Evolutionary conservation across 2,797 vertebrate species (phyloP).

Genomic region (Acanthopagrus latus): DNA sequence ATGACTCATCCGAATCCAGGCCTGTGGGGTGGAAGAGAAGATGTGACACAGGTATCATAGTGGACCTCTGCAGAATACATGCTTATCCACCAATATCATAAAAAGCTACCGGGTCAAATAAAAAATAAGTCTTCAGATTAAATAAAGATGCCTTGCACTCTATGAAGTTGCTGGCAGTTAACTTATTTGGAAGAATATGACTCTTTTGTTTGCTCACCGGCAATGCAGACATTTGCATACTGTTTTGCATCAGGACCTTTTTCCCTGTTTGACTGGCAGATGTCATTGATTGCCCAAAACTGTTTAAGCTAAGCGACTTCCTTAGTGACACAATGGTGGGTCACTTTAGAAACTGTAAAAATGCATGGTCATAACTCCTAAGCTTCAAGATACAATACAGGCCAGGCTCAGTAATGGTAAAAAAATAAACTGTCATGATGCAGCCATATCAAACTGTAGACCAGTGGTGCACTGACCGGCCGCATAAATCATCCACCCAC

Average conservation of each 20-base stretch:
- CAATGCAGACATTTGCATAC: slow-evolving; percentile 6
- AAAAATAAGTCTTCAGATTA: background rate
- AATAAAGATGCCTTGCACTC: background rate
- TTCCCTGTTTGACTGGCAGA: slow-evolving; percentile 38
- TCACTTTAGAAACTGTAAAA: background rate
- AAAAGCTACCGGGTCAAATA: background rate
- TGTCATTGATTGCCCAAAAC: slow-evolving; percentile 33
- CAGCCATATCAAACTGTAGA: too few species aligned
- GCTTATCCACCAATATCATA: background rate
- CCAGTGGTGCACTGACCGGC: too few species aligned
- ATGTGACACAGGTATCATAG: background rate
- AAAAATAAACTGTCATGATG: too few species aligned
- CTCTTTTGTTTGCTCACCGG: background rate
- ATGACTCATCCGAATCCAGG: slow-evolving; percentile 97
- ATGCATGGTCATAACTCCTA: background rate
- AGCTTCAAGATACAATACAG: too few species aligned
- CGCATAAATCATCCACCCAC: too few species aligned
- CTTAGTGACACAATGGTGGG: background rate
- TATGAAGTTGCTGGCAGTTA: background rate
- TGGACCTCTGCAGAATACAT: background rate
- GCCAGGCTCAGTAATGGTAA: too few species aligned
- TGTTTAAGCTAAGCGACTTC: slow-evolving; percentile 16
- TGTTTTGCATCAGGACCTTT: slow-evolving; percentile 39
- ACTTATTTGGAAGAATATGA: slow-evolving; percentile 4
- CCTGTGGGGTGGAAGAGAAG: slow-evolving; percentile 78